Evolutionary conservation across 1,140 invertebrate species (phyloP).

Genomic region (Magallana angulata): DNA sequence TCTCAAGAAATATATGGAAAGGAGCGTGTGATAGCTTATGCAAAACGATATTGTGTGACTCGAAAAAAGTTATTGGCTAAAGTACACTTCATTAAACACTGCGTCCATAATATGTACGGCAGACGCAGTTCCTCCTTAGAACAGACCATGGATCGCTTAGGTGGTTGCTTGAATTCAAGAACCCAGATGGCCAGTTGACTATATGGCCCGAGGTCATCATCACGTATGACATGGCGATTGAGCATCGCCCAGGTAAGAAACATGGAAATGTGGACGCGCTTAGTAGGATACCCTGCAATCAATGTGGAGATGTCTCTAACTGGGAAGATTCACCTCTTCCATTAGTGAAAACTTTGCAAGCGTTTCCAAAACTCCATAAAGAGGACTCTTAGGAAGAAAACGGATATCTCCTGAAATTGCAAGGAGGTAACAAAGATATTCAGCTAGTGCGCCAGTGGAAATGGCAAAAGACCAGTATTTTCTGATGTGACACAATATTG

Average conservation of each 20-base stretch:
- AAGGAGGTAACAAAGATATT: conserved; percentile 14
- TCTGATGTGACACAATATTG: not conserved
- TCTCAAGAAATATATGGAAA: conserved; percentile 58
- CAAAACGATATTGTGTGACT: conserved; percentile 37
- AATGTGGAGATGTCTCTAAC: not conserved
- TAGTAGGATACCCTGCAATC: conserved; percentile 7
- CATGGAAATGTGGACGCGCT: conserved; percentile 34
- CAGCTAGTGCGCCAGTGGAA: not conserved
- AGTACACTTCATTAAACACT: conserved; percentile 22
- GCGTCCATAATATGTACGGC: conserved; percentile 35
- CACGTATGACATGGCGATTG: conserved; percentile 22
- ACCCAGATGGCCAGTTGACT: conserved; percentile 10
- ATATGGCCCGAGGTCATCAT: conserved; percentile 28
- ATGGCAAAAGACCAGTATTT: not conserved
- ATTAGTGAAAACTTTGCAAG: not conserved
- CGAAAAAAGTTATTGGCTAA: conserved; percentile 7
- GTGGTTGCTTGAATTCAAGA: conserved; percentile 23
- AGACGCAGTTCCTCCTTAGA: not conserved
- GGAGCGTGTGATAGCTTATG: conserved; percentile 44
- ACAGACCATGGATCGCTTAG: conserved; percentile 36
- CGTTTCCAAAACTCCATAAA: not conserved
- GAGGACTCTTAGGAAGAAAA: not conserved
- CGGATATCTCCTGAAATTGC: not conserved
- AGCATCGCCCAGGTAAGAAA: conserved; percentile 11
- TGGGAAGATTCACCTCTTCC: conserved; percentile 2